Conservation (phyloP, 2,113 vertebrate genomes). For the Zonotrichia leucophrys region DNA sequence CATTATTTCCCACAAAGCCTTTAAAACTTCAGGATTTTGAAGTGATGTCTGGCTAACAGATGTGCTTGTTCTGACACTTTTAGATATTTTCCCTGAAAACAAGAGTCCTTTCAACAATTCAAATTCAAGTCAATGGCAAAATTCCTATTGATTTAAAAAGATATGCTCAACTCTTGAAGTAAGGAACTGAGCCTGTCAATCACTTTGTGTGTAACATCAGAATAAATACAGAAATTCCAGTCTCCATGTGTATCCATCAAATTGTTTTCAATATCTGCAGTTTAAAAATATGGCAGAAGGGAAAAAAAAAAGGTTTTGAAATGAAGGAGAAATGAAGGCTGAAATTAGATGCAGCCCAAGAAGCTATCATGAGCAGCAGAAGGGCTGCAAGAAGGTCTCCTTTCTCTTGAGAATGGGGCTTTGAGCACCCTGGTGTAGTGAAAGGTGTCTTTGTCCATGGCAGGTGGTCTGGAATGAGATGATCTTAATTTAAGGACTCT, state of each 20-base stretch:
- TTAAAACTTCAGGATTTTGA: constrained; percentile 42
- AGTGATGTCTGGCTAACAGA: constrained; percentile 41
- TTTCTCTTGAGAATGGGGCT: background rate
- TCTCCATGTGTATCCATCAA: background rate
- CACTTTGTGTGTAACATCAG: background rate
- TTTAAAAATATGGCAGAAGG: background rate
- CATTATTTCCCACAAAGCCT: constrained; percentile 43
- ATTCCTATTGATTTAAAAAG: background rate
- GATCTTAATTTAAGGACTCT: background rate
- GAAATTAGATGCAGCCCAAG: background rate
- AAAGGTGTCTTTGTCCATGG: background rate
- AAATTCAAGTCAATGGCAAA: constrained; percentile 18
- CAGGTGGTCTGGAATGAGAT: background rate
- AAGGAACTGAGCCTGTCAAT: background rate
- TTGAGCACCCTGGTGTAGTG: background rate
- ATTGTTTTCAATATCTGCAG: background rate
- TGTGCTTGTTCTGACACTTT: constrained; percentile 15
- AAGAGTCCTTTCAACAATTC: background rate
- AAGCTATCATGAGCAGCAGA: background rate
- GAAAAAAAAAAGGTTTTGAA: background rate
- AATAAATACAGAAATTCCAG: background rate
- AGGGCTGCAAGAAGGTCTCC: background rate
- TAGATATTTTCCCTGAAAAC: constrained; percentile 21
- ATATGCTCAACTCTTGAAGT: background rate
- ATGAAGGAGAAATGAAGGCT: background rate